These are phyloP conservation scores for Oreochromis grahami DNA, from an alignment of 2,797 vertebrate genomes.

Conservation along the genomic window DNA sequence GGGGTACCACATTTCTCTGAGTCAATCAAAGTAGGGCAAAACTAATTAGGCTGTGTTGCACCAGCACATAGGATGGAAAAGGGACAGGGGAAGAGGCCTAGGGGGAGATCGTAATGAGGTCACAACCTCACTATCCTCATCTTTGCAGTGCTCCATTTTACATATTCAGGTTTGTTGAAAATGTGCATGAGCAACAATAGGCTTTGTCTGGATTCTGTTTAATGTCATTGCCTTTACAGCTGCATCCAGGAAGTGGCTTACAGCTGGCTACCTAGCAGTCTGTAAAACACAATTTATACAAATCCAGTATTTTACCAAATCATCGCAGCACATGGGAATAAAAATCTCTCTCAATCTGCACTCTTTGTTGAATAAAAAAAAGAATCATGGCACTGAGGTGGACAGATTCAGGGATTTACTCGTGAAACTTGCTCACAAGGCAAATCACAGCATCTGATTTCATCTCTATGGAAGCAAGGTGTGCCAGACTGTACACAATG, in stretches of 20 bases:
- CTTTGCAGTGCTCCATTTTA: slow-evolving; percentile 63
- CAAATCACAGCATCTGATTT: slow-evolving; percentile 22
- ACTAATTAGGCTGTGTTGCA: slow-evolving; percentile 78
- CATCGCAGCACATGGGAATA: neutral
- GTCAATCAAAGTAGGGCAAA: slow-evolving; percentile 77
- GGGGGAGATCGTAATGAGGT: slow-evolving; percentile 74
- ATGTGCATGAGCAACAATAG: neutral
- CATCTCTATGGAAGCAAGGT: slow-evolving; percentile 52
- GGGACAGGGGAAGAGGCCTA: slow-evolving; percentile 67
- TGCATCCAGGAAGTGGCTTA: neutral
- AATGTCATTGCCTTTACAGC: neutral
- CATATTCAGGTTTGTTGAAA: slow-evolving; percentile 26
- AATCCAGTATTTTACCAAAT: neutral
- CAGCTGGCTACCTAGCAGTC: neutral
- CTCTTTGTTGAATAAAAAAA: neutral
- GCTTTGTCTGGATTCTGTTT: slow-evolving; percentile 3
- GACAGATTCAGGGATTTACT: neutral
- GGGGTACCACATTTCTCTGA: slow-evolving; percentile 37
- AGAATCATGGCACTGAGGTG: neutral
- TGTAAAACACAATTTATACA: neutral
- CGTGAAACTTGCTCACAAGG: slow-evolving; percentile 17
- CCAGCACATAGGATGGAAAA: slow-evolving; percentile 58
- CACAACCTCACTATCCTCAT: slow-evolving; percentile 62
- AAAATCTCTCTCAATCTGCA: neutral
- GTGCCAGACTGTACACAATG: slow-evolving; percentile 46